Evolutionary conservation across 2,797 vertebrate species (phyloP), one percentile per base, ranked within the genome.

Genomic region (Anolis apletophallus): DNA sequence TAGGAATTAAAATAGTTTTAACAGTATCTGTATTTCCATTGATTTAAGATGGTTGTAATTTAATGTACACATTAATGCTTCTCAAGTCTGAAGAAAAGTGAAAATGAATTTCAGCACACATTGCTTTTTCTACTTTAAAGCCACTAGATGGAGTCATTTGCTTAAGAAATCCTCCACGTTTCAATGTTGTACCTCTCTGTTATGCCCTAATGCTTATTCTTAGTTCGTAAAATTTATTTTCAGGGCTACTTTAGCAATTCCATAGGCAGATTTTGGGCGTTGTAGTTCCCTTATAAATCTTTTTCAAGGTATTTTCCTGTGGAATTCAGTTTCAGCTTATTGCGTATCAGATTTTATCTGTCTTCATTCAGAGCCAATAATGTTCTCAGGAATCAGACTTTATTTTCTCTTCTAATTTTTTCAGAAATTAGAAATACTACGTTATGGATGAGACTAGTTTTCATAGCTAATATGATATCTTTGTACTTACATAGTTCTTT

Each of bases 81-180:
- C n/a, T 73, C 13, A 26, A 32, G 19, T 46, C 34, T 79, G 29
- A 26, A 79, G 29, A 71, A 79, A 55, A 9, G 19, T 40, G 32
- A 78, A 52, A 36, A 46, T n/a, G n/a, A 26, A 19, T 77, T 72
- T 61, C 13, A 40, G 55, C 21, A 76, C 29, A 77, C 17, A 9
- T 54, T 21, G 19, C 12, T 11, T 59, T 46, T 7, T 57, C 40
- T 68, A 54, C 2, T 29, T 72, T 3, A 76, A 57, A 79, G 17
- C 88, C 91, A 90, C 84, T 14, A 90, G 88, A 77, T 89, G 91
- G 88, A 34, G 83, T 83, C 81, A 21, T 85, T 73, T 64, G 40
- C 74, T 29, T 68, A 34, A 9, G n/a, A 87, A 79, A 79, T 50
- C 8, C 6, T 12, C 1, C 74, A 32, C 52, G 8, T 1, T 52